phyloP scores from a whole-genome alignment of 2,888 invertebrate species.

The Mimachlamys varia region DNA sequence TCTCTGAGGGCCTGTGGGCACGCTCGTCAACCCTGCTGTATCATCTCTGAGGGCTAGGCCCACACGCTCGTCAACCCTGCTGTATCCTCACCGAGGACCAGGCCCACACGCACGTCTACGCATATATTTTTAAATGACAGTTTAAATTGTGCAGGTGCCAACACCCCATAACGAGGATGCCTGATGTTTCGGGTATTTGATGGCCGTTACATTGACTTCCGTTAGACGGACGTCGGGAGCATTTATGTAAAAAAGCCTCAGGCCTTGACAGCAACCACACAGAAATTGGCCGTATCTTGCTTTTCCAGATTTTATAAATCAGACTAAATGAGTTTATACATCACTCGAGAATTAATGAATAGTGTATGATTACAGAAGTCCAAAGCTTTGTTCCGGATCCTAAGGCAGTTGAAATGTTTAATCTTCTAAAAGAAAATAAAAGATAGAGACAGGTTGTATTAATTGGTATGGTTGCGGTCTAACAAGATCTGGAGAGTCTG shows the following conservation, averaged over 20 bases:
- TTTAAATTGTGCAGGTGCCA: not conserved
- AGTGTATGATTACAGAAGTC: not conserved
- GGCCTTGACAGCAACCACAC: not conserved
- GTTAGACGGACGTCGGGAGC: not conserved
- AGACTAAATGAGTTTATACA: not conserved
- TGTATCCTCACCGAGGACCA: not conserved
- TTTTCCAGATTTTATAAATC: not conserved
- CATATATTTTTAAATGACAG: not conserved
- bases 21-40: not conserved
- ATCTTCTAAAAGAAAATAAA: not conserved
- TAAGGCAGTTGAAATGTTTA: not conserved
- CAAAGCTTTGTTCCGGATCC: not conserved
- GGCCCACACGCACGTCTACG: not conserved
- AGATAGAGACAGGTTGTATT: not conserved
- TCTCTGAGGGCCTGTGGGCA: not conserved
- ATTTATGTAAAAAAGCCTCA: not conserved
- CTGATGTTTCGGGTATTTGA: not conserved
- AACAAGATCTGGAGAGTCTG: not conserved
- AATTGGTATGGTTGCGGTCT: not conserved
- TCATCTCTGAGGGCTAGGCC: not conserved
- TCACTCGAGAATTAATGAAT: not conserved
- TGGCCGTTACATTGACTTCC: not conserved
- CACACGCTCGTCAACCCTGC: too few species aligned
- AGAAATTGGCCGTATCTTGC: not conserved
- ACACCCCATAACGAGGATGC: not conserved